Evolutionary conservation across 2,888 invertebrate genomes (phyloP).

Genomic region (Ephialtes manifestator): DNA sequence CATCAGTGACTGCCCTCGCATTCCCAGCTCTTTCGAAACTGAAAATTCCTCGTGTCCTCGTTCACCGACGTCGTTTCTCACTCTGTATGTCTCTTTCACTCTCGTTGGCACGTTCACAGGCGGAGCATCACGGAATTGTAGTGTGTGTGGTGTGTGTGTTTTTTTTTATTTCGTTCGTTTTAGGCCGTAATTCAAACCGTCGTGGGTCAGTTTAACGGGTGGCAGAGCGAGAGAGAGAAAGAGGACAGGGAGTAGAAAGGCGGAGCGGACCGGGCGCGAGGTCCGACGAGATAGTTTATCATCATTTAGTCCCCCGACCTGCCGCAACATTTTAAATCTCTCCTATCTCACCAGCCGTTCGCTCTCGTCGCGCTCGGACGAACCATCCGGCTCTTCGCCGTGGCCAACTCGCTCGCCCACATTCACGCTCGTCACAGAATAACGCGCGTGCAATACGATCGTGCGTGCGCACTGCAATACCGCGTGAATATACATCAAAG

Average conservation of each 20-base stretch:
- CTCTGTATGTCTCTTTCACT: slow-evolving; percentile 66
- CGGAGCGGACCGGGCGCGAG: slow-evolving; percentile 34
- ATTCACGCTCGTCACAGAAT: slow-evolving; percentile 50
- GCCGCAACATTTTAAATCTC: slow-evolving; percentile 85
- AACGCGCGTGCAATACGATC: slow-evolving; percentile 31
- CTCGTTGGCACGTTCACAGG: slow-evolving; percentile 28
- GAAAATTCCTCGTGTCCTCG: slow-evolving; percentile 25
- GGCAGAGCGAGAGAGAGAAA: slow-evolving; percentile 38
- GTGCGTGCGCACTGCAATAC: slow-evolving; percentile 3
- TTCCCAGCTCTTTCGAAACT: slow-evolving; percentile 20
- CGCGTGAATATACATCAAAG: slow-evolving; percentile 21
- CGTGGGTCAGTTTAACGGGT: slow-evolving; percentile 80
- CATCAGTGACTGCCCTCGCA: slow-evolving; percentile 8
- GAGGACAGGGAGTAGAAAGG: slow-evolving; percentile 54
- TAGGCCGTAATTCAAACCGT: slow-evolving; percentile 81
- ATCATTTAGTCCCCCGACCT: slow-evolving; percentile 85
- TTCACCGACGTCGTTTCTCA: slow-evolving; percentile 38
- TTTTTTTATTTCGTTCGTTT: slow-evolving; percentile 70
- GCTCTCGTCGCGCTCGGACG: slow-evolving; percentile 62
- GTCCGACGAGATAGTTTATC: slow-evolving; percentile 85
- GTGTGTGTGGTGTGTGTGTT: slow-evolving; percentile 50
- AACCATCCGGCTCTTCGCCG: slow-evolving; percentile 52
- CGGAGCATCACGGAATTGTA: slow-evolving; percentile 66
- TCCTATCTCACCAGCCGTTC: slow-evolving; percentile 79
- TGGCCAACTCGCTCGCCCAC: slow-evolving; percentile 55